Conservation (phyloP, 2,888 invertebrate species). For the Eupithecia vulgata region DNA sequence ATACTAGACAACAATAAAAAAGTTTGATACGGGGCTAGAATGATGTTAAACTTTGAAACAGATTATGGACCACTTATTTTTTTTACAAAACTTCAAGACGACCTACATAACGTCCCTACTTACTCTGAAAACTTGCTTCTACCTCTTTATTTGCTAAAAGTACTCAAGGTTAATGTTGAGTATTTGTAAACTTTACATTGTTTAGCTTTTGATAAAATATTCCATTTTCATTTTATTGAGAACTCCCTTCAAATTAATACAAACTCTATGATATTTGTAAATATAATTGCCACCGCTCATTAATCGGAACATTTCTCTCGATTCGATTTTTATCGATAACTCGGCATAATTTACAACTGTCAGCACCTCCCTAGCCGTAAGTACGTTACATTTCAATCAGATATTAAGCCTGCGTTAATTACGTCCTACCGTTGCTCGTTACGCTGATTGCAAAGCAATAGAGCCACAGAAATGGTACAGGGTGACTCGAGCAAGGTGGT, state of each 20-base stretch:
- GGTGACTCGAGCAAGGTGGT: neutral
- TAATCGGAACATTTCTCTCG: neutral
- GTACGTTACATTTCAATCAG: slow-evolving; percentile 33
- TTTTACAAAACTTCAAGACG: too few species aligned
- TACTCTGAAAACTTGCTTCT: too few species aligned
- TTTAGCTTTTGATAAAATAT: too few species aligned
- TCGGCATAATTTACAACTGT: neutral
- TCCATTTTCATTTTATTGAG: too few species aligned
- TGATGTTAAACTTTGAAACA: too few species aligned
- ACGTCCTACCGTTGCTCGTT: slow-evolving; percentile 20
- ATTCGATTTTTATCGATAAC: neutral
- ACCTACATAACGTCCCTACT: too few species aligned
- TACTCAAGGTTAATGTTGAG: neutral
- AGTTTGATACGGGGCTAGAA: too few species aligned
- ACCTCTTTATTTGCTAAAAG: neutral
- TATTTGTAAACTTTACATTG: too few species aligned
- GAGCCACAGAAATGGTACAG: slow-evolving; percentile 7
- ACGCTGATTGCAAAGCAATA: slow-evolving; percentile 13
- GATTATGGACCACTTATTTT: too few species aligned
- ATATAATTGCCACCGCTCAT: neutral
- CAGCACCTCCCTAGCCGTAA: slow-evolving; percentile 15
- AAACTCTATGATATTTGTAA: too few species aligned
- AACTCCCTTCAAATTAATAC: too few species aligned
- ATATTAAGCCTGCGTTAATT: slow-evolving; percentile 30
- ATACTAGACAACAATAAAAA: too few species aligned